phyloP scores from a whole-genome alignment of 2,113 vertebrate species.

The Hymenochirus boettgeri region DNA sequence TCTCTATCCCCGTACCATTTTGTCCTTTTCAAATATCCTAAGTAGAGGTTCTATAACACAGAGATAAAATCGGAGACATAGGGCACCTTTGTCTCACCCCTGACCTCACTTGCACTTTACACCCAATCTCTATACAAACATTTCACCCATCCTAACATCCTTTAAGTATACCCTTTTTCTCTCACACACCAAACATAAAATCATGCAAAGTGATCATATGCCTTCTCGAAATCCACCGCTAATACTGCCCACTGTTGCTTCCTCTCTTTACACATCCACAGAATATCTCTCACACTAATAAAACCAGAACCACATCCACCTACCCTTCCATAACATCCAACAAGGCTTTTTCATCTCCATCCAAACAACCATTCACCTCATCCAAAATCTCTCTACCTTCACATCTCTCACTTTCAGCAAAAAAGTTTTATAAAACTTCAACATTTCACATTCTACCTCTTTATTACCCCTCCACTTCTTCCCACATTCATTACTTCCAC shows the following conservation, averaged over 20 bases:
- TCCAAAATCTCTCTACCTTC: too few relatives aligned
- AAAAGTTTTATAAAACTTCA: too few relatives aligned
- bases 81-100: background rate
- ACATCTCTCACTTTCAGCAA: too few relatives aligned
- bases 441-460: too few relatives aligned
- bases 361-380: too few relatives aligned
- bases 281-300: background rate
- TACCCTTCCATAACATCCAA: too few relatives aligned
- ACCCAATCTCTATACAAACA: background rate
- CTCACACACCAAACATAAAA: background rate
- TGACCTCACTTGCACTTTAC: too few relatives aligned
- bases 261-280: background rate
- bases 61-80: background rate
- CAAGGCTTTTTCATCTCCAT: too few relatives aligned
- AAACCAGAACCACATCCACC: too few relatives aligned
- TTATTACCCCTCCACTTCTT: too few relatives aligned
- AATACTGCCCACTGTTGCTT: background rate
- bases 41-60: background rate
- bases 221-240: background rate
- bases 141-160: background rate
- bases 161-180: background rate
- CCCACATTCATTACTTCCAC: too few relatives aligned
- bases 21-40: background rate
- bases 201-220: background rate
- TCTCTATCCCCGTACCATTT: background rate